Evolutionary conservation across 1,140 invertebrate genomes (phyloP).

Genomic region (Plutomurus gul): DNA sequence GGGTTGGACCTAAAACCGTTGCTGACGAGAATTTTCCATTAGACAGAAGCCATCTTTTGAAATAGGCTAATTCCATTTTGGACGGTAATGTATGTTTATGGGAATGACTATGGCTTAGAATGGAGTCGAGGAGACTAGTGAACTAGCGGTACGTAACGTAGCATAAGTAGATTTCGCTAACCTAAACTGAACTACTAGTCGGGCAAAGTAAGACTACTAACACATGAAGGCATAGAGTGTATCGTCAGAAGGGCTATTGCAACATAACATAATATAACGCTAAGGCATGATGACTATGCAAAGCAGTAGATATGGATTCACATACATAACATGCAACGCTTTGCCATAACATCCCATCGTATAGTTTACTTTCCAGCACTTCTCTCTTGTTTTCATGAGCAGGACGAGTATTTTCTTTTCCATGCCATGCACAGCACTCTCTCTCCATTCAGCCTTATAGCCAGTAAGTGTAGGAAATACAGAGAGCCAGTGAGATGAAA

Average conservation of each 20-base stretch:
- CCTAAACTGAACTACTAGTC: not conserved
- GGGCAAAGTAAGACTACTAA: not conserved
- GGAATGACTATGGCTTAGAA: slow-evolving; percentile 44
- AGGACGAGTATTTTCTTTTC: slow-evolving; percentile 27
- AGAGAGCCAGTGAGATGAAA: not conserved
- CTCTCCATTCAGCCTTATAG: no score
- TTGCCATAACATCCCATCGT: slow-evolving; percentile 29
- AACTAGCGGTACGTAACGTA: slow-evolving; percentile 10
- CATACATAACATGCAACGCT: slow-evolving; percentile 19
- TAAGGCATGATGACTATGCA: slow-evolving; percentile 40
- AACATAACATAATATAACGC: slow-evolving; percentile 26
- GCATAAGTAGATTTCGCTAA: slow-evolving; percentile 15
- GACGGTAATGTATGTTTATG: slow-evolving; percentile 54
- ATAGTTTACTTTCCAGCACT: slow-evolving; percentile 32
- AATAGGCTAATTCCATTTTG: slow-evolving; percentile 54
- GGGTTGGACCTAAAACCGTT: not conserved
- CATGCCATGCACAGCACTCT: slow-evolving; percentile 34
- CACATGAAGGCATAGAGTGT: no score
- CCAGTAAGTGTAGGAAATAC: not conserved
- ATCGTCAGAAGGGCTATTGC: not conserved
- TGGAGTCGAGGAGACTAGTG: slow-evolving; percentile 36
- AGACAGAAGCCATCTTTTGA: slow-evolving; percentile 43
- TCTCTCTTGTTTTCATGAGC: slow-evolving; percentile 31
- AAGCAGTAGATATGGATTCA: slow-evolving; percentile 36
- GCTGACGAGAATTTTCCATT: slow-evolving; percentile 45